Percentiles rank a stretch among this genome's conserved stretches.
Evolutionary conservation across 2,113 vertebrate genomes (phyloP).

Genomic region (Cinclus cinclus): DNA sequence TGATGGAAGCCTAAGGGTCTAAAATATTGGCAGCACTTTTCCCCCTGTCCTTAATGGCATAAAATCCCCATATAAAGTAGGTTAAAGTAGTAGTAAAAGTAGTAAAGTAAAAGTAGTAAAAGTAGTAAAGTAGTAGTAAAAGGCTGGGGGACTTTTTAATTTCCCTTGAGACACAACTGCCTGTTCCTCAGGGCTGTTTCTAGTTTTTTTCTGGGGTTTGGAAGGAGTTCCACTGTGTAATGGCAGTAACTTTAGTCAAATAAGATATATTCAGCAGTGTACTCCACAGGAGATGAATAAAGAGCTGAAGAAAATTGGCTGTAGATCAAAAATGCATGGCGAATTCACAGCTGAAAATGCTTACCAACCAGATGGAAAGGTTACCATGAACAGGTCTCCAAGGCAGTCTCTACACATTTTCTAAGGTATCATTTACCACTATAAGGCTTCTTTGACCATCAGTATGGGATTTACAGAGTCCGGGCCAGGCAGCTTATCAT

Average conservation of each 20-base stretch:
- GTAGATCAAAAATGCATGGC: background rate
- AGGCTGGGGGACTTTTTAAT: background rate
- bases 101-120: no score
- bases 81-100: background rate
- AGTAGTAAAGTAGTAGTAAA: background rate
- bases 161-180: background rate
- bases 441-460: background rate
- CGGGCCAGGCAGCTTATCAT: background rate
- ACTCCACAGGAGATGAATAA: background rate
- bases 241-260: background rate
- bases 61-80: background rate
- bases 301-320: background rate
- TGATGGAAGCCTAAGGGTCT: slow-evolving; percentile 1
- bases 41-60: background rate
- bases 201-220: background rate
- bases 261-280: background rate
- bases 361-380: background rate
- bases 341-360: background rate
- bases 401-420: background rate
- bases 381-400: background rate
- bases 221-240: background rate
- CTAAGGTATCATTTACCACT: background rate
- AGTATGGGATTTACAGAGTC: background rate
- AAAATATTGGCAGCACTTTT: background rate
- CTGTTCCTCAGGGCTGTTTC: background rate